phyloP scores from a whole-genome alignment of 2,113 vertebrate species.

The Lampris incognitus region DNA sequence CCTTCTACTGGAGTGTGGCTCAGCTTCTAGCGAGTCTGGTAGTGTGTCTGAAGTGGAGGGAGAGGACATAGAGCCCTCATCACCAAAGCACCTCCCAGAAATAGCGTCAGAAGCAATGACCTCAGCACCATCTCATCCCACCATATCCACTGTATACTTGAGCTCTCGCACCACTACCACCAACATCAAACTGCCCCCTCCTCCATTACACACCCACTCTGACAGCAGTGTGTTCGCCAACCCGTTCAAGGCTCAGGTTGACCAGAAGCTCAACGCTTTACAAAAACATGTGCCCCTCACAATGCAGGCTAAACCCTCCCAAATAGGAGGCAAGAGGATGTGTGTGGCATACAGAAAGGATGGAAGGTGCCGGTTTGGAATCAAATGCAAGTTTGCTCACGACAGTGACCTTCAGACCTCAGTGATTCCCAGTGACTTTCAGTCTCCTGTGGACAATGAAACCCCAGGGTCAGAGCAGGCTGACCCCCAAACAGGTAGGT shows the following conservation, averaged over 20 bases:
- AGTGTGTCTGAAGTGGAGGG: conserved; percentile 51
- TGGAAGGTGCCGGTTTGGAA: conserved; percentile 84
- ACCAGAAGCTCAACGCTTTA: conserved; percentile 77
- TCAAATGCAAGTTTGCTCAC: conserved; percentile 85
- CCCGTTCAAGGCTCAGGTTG: conserved; percentile 81
- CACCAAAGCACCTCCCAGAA: background rate
- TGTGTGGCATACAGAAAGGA: conserved; percentile 83
- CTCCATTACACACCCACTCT: conserved; percentile 60
- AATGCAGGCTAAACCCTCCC: conserved; percentile 74
- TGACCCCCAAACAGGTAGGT: background rate
- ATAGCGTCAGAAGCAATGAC: background rate
- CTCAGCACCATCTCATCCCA: background rate
- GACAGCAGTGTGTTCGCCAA: conserved; percentile 83
- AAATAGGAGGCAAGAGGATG: conserved; percentile 79
- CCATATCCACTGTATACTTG: background rate
- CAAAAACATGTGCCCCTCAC: conserved; percentile 86
- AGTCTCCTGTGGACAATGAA: conserved; percentile 13
- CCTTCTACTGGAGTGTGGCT: conserved; percentile 78
- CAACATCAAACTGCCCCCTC: conserved; percentile 74
- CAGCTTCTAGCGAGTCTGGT: conserved; percentile 75
- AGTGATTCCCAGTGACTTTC: conserved; percentile 8
- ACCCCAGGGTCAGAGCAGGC: conserved; percentile 4
- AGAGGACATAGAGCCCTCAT: conserved; percentile 8
- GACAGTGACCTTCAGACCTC: conserved; percentile 83
- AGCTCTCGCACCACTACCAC: background rate